Evolutionary conservation across 2,797 vertebrate species (phyloP).

Genomic region (Danio aesculapii): DNA sequence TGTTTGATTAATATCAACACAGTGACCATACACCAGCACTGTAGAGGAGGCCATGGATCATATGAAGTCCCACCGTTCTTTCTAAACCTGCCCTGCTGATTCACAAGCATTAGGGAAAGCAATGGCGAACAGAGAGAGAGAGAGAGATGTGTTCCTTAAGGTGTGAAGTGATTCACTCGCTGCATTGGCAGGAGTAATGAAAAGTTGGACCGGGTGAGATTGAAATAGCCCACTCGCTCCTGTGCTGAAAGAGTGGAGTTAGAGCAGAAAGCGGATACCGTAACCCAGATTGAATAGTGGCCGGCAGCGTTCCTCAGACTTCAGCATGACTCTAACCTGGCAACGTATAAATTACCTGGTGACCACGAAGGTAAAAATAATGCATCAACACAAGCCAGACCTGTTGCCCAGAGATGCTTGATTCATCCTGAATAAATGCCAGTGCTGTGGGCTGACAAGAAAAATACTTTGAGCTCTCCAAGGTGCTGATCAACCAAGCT

Average conservation of each 20-base stretch:
- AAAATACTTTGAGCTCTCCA: constrained; percentile 67
- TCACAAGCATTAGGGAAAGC: constrained; percentile 30
- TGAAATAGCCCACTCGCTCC: constrained; percentile 60
- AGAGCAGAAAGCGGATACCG: constrained; percentile 41
- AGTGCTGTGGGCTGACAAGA: constrained; percentile 26
- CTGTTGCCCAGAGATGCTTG: constrained; percentile 47
- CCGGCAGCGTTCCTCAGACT: constrained; percentile 60
- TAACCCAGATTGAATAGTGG: constrained; percentile 60
- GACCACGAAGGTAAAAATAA: constrained; percentile 24
- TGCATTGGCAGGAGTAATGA: constrained; percentile 54
- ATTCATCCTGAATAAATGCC: constrained; percentile 31
- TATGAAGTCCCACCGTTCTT: neutral
- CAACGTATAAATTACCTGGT: constrained; percentile 57
- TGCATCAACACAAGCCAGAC: constrained; percentile 66
- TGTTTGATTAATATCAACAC: constrained; percentile 2
- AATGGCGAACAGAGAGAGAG: constrained; percentile 27
- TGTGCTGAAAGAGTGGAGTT: constrained; percentile 59
- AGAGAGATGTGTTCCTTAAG: constrained; percentile 33
- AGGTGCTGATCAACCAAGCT: constrained; percentile 64
- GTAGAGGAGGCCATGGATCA: neutral
- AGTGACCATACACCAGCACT: neutral
- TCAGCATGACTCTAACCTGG: constrained; percentile 64
- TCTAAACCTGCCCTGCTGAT: constrained; percentile 38
- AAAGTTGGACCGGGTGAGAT: constrained; percentile 59
- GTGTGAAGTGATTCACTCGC: constrained; percentile 54